These are phyloP conservation scores for Zoanthus sansibaricus DNA, from an alignment of 92 coral and sea anemone genomes.

Conservation along the genomic window DNA sequence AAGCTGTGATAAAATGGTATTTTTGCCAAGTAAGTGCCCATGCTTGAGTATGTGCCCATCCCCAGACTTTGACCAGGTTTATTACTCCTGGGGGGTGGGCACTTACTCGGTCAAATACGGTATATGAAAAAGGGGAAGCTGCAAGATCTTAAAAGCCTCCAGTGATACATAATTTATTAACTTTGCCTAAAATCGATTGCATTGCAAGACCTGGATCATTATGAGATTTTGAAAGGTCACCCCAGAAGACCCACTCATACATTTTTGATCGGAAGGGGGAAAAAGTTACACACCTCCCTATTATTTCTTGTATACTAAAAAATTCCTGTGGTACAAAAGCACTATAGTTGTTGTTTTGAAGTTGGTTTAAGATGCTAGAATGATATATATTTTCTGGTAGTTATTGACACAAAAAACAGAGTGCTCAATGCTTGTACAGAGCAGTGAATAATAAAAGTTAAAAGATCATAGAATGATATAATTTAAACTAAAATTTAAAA, in stretches of 20 bases:
- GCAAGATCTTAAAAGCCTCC: not conserved
- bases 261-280: not conserved
- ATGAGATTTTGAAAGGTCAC: not conserved
- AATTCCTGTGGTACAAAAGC: not conserved
- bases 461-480: no score
- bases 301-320: not conserved
- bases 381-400: not conserved
- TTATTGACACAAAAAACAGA: not conserved
- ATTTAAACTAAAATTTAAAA: no score
- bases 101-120: no score
- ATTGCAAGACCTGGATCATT: not conserved
- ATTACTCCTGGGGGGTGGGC: not conserved
- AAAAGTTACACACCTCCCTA: not conserved
- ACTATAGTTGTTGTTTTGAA: not conserved
- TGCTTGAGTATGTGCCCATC: not conserved
- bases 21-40: not conserved
- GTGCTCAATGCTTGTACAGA: not conserved
- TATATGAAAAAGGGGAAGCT: not conserved
- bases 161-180: not conserved
- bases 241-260: not conserved
- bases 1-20: not conserved
- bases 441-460: no score
- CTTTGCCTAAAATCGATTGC: not conserved
- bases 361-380: not conserved
- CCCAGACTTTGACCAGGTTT: not conserved